phyloP scores from a whole-genome alignment of 2,888 invertebrate species.

The Calliopum simillimum region DNA sequence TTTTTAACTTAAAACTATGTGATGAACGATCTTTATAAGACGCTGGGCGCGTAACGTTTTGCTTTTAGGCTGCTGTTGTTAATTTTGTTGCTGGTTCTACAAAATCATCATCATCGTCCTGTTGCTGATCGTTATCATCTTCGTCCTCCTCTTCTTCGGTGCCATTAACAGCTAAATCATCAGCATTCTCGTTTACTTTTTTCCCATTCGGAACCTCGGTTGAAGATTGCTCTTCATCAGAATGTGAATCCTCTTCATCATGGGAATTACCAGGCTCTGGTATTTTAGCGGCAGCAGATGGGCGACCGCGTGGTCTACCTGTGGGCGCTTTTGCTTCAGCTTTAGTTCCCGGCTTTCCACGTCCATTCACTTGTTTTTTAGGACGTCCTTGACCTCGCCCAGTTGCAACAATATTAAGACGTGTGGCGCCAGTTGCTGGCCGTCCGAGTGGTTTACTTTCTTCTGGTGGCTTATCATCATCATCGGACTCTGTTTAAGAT shows the following conservation, averaged over 20 bases:
- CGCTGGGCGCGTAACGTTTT: neutral
- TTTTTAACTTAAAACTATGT: constrained; percentile 12
- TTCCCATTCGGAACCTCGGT: constrained; percentile 2
- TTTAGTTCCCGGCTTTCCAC: constrained; percentile 43
- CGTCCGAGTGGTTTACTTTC: constrained; percentile 56
- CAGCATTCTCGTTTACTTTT: constrained; percentile 1
- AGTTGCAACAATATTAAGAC: constrained; percentile 54
- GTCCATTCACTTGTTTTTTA: constrained; percentile 48
- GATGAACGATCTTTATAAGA: neutral
- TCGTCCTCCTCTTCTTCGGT: constrained; percentile 31
- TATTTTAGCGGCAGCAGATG: constrained; percentile 43
- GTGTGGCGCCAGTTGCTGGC: constrained; percentile 54
- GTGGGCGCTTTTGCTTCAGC: constrained; percentile 44
- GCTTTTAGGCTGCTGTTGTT: constrained; percentile 1
- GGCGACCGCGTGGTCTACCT: constrained; percentile 58
- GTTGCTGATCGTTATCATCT: constrained; percentile 18
- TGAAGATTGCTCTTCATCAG: constrained; percentile 22
- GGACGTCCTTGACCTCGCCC: constrained; percentile 59
- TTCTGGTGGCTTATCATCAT: constrained; percentile 48
- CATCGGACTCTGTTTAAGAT: constrained; percentile 41
- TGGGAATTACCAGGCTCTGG: constrained; percentile 28
- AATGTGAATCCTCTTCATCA: constrained; percentile 32
- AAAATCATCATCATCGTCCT: constrained; percentile 36
- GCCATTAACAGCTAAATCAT: constrained; percentile 1
- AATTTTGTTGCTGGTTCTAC: constrained; percentile 29